Evolutionary conservation across 2,113 vertebrate species (phyloP), one percentile per base, ranked within the genome.

Genomic region (Chaenocephalus aceratus): DNA sequence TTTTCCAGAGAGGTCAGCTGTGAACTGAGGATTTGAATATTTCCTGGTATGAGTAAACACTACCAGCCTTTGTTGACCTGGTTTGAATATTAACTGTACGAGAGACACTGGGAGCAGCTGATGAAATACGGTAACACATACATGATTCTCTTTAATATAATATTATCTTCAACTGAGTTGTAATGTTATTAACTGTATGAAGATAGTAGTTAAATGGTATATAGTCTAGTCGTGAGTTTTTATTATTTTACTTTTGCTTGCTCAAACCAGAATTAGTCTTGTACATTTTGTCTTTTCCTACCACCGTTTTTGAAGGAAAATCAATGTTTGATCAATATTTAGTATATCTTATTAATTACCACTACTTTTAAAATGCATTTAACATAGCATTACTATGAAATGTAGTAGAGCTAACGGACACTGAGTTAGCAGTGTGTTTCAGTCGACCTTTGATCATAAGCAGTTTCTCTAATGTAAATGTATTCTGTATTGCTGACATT

Each of bases 21-120:
- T 26, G 48, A 11, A 14, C 46, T 9, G 9, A 57, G n/a, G 3
- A 90, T 91, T 92, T 92, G 89, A 88, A 89, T 92, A 92, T 84
- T 72, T 82, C 64, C 73, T 59, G 63, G 7, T 44, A 41, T 3
- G 34, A n/a, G 21, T 26, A 23, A 77, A 85, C 71, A 79, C 10
- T 57, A 21, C n/a, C 36, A 46, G 15, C 3, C 13, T 3, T 67
- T 85, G 46, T 80, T 79, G 26, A 73, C 8, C 14, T 56, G 48
- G 48, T 75, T 21, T 79, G 59, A 67, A 68, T 78, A 30, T 67
- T 23, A 18, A 10, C 34, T 34, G 58, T 2, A 34, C 34, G 36
- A 5, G 52, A 80, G 1, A 71, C 45, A 23, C 46, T 14, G 15
- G 46, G 41, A 70, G 67, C 57, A n/a, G 53, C 57, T 3, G 23